Evolutionary conservation across 2,797 vertebrate genomes (phyloP).

Genomic region (Nannoperca obscura): DNA sequence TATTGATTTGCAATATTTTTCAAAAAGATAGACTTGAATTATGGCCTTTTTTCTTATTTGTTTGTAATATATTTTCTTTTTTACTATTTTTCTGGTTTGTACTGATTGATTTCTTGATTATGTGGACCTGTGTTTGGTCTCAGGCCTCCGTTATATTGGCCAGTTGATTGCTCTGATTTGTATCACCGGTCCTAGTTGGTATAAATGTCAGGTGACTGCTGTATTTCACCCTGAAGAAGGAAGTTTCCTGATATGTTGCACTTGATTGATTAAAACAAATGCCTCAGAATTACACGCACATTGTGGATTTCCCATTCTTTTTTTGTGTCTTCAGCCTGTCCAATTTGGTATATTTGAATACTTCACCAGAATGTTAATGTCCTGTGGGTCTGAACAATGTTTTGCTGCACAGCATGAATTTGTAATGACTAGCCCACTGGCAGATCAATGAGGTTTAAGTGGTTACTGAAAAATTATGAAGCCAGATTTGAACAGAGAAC

Average conservation of each 20-base stretch:
- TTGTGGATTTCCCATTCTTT: too few relatives aligned
- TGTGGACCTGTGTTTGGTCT: neutral
- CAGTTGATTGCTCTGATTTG: neutral
- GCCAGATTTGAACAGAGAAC: neutral
- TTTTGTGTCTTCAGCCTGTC: neutral
- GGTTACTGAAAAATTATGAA: slow-evolving; percentile 11
- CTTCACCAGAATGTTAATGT: slow-evolving; percentile 2
- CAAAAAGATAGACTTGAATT: too few relatives aligned
- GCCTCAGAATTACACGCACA: neutral
- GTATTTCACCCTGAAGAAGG: neutral
- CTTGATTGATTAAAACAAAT: neutral
- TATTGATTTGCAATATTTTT: too few relatives aligned
- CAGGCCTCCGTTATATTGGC: neutral
- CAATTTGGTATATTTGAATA: neutral
- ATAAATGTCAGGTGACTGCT: neutral
- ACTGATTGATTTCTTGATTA: too few relatives aligned
- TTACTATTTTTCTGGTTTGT: too few relatives aligned
- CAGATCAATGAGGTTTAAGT: slow-evolving; percentile 17
- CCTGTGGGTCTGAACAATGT: slow-evolving; percentile 11
- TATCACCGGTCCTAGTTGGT: neutral
- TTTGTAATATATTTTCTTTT: neutral
- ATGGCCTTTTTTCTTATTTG: too few relatives aligned
- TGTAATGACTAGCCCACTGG: slow-evolving; percentile 4
- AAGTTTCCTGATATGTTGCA: neutral
- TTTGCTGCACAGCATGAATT: slow-evolving; percentile 29